Conservation (phyloP, 1,140 invertebrate genomes). For the Aradophagus sp. region DNA sequence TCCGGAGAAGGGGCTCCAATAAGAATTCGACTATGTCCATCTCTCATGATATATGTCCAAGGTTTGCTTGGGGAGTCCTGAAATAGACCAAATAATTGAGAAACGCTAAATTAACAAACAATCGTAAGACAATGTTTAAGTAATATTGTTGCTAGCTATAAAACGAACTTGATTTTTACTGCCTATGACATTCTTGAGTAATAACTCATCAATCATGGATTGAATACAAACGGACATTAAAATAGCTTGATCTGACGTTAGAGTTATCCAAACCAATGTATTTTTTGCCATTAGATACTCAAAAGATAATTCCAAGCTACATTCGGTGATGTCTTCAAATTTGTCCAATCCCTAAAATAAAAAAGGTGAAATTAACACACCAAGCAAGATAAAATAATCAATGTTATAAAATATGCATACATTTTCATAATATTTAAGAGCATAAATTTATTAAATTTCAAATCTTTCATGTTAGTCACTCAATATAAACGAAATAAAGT, state of each 20-base stretch:
- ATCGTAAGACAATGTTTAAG: too few relatives aligned
- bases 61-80: slow-evolving; percentile 63
- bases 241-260: slow-evolving; percentile 92
- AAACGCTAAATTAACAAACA: neutral
- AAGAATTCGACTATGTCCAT: slow-evolving; percentile 74
- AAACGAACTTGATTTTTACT: slow-evolving; percentile 66
- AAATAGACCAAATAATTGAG: slow-evolving; percentile 39
- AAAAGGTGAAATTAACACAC: slow-evolving; percentile 57
- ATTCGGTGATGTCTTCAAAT: slow-evolving; percentile 62
- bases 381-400: too few relatives aligned
- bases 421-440: too few relatives aligned
- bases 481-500: too few relatives aligned
- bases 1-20: slow-evolving; percentile 61
- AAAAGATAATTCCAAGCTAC: slow-evolving; percentile 89
- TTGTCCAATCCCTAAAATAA: slow-evolving; percentile 75
- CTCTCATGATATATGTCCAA: slow-evolving; percentile 77
- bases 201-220: slow-evolving; percentile 94
- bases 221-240: slow-evolving; percentile 96
- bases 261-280: slow-evolving; percentile 92
- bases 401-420: too few relatives aligned
- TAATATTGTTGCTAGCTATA: too few relatives aligned
- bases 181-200: slow-evolving; percentile 84
- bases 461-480: too few relatives aligned
- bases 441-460: too few relatives aligned
- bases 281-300: slow-evolving; percentile 97